These are phyloP conservation scores for Mesorhabditis belari DNA, from an alignment of 2,888 invertebrate species.

Conservation along the genomic window DNA sequence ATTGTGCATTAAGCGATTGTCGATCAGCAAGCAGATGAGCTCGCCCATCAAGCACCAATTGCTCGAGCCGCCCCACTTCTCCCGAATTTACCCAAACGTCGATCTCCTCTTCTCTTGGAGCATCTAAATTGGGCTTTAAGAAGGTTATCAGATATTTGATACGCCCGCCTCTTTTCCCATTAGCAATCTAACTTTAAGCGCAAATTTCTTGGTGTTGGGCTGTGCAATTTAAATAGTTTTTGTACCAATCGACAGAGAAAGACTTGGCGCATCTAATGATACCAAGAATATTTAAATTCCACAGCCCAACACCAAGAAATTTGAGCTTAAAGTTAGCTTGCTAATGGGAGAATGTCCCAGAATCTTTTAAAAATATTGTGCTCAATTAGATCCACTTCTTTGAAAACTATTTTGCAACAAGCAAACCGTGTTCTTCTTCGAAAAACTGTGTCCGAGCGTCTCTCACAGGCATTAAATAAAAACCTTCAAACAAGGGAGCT, in stretches of 20 bases:
- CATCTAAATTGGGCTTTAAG: constrained; percentile 29
- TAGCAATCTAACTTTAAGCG: too few relatives aligned
- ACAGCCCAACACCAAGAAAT: too few relatives aligned
- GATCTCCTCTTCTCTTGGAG: constrained; percentile 45
- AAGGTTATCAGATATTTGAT: neutral
- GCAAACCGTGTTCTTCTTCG: neutral
- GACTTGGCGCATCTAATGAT: too few relatives aligned
- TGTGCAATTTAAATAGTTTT: too few relatives aligned
- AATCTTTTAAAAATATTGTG: too few relatives aligned
- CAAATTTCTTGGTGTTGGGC: too few relatives aligned
- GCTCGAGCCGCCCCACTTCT: constrained; percentile 39
- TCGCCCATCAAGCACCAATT: constrained; percentile 47
- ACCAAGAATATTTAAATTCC: too few relatives aligned
- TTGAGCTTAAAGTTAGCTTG: too few relatives aligned
- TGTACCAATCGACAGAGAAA: too few relatives aligned
- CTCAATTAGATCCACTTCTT: too few relatives aligned
- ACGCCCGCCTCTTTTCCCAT: too few relatives aligned
- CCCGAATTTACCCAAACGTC: constrained; percentile 46
- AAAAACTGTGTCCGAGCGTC: neutral
- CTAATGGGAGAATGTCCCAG: too few relatives aligned
- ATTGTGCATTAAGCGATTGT: neutral
- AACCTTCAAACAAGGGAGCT: neutral
- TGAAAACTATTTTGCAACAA: neutral
- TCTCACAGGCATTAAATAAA: neutral
- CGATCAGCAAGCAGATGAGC: constrained; percentile 19